Conservation (phyloP, 2,113 vertebrate species). For the Blennius ocellaris region DNA sequence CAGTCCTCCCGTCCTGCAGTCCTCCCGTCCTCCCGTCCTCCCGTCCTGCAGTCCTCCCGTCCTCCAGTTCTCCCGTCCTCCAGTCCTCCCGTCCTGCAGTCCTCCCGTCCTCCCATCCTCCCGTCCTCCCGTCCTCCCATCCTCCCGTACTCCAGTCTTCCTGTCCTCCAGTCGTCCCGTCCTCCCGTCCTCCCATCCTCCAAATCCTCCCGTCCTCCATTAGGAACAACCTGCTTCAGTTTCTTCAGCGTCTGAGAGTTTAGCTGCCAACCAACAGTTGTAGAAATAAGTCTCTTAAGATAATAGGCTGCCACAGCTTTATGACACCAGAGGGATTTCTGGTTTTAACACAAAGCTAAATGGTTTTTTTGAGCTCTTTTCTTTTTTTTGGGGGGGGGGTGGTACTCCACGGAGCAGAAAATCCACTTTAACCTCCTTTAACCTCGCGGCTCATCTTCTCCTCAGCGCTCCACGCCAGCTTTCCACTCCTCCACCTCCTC, state of each 20-base stretch:
- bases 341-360: constrained; percentile 21
- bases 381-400: not conserved
- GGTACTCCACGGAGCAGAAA: constrained; percentile 5
- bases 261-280: constrained; percentile 14
- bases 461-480: not conserved
- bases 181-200: no score
- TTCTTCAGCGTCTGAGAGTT: not conserved
- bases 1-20: no score
- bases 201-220: no score
- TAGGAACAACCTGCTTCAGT: not conserved
- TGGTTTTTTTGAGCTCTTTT: not conserved
- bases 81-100: no score
- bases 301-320: not conserved
- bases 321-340: constrained; percentile 25
- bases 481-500: not conserved
- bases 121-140: no score
- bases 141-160: no score
- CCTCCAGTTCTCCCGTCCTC: no score
- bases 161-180: no score
- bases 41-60: no score
- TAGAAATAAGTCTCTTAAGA: not conserved
- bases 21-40: no score
- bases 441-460: constrained; percentile 17
- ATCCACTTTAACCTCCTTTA: constrained; percentile 28
- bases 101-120: no score